A percentile compares a stretch with the other conserved stretches of the same genome.
Conservation (phyloP, 2,888 invertebrate species). For the Drosophila paranaensis region DNA sequence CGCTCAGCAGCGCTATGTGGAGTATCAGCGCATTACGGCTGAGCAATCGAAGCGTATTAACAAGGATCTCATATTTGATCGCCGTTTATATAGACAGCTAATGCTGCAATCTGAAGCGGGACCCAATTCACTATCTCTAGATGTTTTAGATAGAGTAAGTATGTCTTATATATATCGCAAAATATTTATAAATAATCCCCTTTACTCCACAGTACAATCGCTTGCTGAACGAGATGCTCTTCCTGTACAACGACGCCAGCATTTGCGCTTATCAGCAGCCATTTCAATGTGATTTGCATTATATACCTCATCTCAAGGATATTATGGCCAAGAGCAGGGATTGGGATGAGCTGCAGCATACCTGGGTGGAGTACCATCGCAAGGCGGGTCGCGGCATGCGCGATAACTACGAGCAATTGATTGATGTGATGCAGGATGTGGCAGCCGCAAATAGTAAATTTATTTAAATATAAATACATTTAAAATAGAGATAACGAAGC, state of each 20-base stretch:
- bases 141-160: slow-evolving; percentile 92
- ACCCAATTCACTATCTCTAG: slow-evolving; percentile 92
- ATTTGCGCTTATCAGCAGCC: slow-evolving; percentile 94
- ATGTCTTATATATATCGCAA: accelerated
- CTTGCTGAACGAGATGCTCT: slow-evolving; percentile 94
- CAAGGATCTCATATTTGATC: slow-evolving; percentile 88
- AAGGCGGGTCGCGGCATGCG: slow-evolving; percentile 92
- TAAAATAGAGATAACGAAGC: background rate
- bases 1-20: slow-evolving; percentile 92
- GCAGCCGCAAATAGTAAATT: slow-evolving; percentile 92
- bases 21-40: slow-evolving; percentile 93
- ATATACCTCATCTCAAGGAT: slow-evolving; percentile 91
- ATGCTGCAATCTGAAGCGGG: slow-evolving; percentile 92
- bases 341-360: slow-evolving; percentile 94
- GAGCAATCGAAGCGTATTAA: slow-evolving; percentile 90
- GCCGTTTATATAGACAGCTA: slow-evolving; percentile 89
- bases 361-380: slow-evolving; percentile 96
- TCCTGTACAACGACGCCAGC: slow-evolving; percentile 93
- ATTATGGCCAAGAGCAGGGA: slow-evolving; percentile 93
- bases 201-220: slow-evolving; percentile 89
- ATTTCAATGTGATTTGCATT: slow-evolving; percentile 91
- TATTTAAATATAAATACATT: background rate
- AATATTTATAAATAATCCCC: background rate
- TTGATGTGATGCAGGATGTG: slow-evolving; percentile 92
- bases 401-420: slow-evolving; percentile 92